Base-by-base conservation (phyloP, 1,140 invertebrate species). In the Tetranychus cinnabarinus region DNA sequence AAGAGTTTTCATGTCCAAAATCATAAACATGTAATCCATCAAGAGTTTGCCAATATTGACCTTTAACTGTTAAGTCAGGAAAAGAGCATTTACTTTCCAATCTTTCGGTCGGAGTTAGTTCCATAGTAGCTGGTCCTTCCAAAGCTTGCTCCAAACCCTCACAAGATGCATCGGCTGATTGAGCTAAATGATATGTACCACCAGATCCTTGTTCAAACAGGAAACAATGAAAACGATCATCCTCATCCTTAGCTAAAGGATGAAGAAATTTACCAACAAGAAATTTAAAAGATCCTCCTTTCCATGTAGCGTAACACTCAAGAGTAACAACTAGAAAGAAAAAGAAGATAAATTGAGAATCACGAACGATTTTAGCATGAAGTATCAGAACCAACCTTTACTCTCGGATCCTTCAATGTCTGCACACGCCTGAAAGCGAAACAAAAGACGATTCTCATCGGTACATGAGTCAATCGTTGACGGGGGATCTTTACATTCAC, bases 201-300 rank as follows among this genome's bases (percentile, higher is more conserved):
- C 70, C 66, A 58, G 65, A 62, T 2, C 46, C 58, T 37, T 65
- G 64, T 54, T 70, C 69, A 33, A 67, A 66, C 3, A 69, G 85
- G 75, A 90, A 92, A 76, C 88, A 91, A 63, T 88, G 77, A 73
- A 88, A 92, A 61, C 84, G 80, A 71, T 91, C 88, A 72, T 91
- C 87, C 73, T 88, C 87, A 65, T 83, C 84, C 61, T 84, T 85
- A 47, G 84, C 84, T 72, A 87, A 84, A 69, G 81, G 82, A 74
- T 86, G 83, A 73, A 75, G 60, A 71, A 77, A 74, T 67, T 80
- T 82, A 33, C 86, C 86, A 48, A 89, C 85, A 61, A 89, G 76
- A 72, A 88, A 90, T 52, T 83, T 77, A 59, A 83, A 84, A 67
- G 84, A 86, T 10, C 86, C 85, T 69, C 89, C 86, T 72, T 87